Evolutionary conservation across 2,113 vertebrate genomes (phyloP).

Genomic region (Gallinago media): DNA sequence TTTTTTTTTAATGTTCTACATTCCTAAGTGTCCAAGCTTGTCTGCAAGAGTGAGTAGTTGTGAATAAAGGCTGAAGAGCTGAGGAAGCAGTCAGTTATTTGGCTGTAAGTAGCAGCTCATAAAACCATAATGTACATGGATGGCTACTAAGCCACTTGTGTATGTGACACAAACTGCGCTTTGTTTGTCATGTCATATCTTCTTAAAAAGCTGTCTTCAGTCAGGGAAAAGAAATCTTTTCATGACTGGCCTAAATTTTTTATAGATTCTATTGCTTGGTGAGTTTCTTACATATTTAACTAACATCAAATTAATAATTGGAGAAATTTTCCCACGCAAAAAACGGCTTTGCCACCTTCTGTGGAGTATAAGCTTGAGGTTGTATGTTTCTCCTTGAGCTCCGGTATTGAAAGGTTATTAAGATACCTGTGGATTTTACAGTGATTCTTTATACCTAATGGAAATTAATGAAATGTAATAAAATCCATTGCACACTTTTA

Average conservation of each 20-base stretch:
- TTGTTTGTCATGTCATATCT: neutral
- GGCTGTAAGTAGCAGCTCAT: neutral
- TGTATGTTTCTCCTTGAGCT: neutral
- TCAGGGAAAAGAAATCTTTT: neutral
- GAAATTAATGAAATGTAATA: neutral
- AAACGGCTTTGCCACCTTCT: neutral
- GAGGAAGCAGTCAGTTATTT: neutral
- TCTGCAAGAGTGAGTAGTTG: neutral
- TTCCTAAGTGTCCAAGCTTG: neutral
- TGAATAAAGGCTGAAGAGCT: neutral
- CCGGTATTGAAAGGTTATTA: neutral
- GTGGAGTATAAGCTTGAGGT: neutral
- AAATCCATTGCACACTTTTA: neutral
- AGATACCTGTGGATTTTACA: neutral
- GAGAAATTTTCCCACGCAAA: neutral
- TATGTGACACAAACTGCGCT: neutral
- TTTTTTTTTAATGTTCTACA: neutral
- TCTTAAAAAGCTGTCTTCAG: neutral
- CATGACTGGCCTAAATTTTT: neutral
- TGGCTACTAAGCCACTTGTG: neutral
- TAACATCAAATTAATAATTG: neutral
- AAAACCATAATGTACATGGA: neutral
- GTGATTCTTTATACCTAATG: neutral
- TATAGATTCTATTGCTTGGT: neutral
- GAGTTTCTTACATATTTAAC: neutral